Evolutionary conservation across 2,113 vertebrate genomes (phyloP).

Genomic region (Tupaia chinensis): DNA sequence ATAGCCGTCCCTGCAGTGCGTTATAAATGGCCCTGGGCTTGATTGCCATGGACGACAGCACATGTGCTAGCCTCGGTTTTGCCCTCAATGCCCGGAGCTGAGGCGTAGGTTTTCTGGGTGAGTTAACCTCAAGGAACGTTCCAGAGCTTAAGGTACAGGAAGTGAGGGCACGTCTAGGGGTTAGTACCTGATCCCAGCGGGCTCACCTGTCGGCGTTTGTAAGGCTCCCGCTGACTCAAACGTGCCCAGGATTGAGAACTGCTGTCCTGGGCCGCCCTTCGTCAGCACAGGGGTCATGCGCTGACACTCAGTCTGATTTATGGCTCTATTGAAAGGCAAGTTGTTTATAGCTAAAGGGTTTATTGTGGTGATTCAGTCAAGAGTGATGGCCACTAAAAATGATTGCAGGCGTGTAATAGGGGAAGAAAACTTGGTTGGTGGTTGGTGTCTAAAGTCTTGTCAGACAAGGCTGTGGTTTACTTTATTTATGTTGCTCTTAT

Average conservation of each 20-base stretch:
- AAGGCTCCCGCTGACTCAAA: neutral
- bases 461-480: slow-evolving; percentile 61
- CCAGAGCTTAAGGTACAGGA: neutral
- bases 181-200: neutral
- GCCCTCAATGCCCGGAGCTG: neutral
- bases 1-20: neutral
- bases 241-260: neutral
- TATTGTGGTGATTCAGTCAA: slow-evolving; percentile 75
- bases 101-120: neutral
- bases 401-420: slow-evolving; percentile 5
- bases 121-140: slow-evolving; percentile 3
- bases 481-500: slow-evolving; percentile 76
- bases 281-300: neutral
- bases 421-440: slow-evolving; percentile 59
- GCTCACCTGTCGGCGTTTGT: neutral
- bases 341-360: slow-evolving; percentile 66
- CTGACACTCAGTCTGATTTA: slow-evolving; percentile 57
- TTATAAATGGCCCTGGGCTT: neutral
- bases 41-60: neutral
- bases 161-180: neutral
- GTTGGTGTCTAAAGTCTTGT: slow-evolving; percentile 68
- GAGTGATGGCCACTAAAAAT: slow-evolving; percentile 64
- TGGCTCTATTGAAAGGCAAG: slow-evolving; percentile 28
- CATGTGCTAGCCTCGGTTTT: neutral
- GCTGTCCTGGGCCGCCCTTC: neutral